Percentiles rank a stretch among this genome's conserved stretches.
Conservation (phyloP, 2,113 vertebrate species). For the Antennarius striatus region DNA sequence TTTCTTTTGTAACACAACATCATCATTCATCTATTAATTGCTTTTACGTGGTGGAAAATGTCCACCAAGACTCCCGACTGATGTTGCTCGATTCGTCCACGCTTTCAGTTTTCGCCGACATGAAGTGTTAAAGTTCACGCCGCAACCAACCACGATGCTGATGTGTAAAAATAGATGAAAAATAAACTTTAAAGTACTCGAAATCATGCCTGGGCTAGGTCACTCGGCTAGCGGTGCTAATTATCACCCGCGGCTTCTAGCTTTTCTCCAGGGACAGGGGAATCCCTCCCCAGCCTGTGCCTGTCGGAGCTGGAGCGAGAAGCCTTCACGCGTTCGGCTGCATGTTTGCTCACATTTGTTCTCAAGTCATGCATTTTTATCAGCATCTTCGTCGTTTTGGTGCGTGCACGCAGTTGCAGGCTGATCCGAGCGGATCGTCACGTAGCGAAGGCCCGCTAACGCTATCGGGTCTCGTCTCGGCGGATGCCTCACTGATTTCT, state of each 20-base stretch:
- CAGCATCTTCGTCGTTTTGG: neutral
- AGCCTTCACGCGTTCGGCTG: neutral
- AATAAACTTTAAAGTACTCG: constrained; percentile 21
- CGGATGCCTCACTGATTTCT: constrained; percentile 52
- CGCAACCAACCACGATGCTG: too few relatives aligned
- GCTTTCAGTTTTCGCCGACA: too few relatives aligned
- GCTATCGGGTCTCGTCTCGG: constrained; percentile 33
- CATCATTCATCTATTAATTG: too few relatives aligned
- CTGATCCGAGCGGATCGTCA: constrained; percentile 27
- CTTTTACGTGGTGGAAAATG: too few relatives aligned
- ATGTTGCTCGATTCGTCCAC: too few relatives aligned
- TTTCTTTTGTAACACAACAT: too few relatives aligned
- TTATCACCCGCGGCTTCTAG: constrained; percentile 60
- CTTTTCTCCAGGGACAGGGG: constrained; percentile 35
- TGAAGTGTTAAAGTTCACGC: too few relatives aligned
- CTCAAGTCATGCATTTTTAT: neutral
- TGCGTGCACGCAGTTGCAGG: neutral
- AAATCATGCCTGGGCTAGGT: constrained; percentile 44
- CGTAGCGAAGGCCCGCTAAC: constrained; percentile 38
- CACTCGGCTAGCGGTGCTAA: constrained; percentile 55
- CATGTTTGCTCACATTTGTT: constrained; percentile 6
- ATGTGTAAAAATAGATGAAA: constrained; percentile 1
- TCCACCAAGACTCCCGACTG: too few relatives aligned
- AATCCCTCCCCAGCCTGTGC: constrained; percentile 17
- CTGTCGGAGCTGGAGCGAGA: constrained; percentile 19